Conservation (phyloP, 2,113 vertebrate species). For the Brienomyrus longianalis region DNA sequence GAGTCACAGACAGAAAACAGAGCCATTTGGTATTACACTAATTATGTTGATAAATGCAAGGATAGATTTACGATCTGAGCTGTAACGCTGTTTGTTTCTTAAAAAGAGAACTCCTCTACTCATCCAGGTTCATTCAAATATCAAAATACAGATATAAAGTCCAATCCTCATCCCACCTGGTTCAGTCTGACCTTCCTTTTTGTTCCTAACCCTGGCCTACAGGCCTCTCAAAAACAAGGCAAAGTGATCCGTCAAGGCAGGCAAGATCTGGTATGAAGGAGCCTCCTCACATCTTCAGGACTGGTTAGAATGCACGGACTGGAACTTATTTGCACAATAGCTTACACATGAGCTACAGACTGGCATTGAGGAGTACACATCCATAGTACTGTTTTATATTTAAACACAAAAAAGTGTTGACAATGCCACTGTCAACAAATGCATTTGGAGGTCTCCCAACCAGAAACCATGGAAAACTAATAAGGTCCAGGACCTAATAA, state of each 20-base stretch:
- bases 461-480: background rate
- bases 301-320: background rate
- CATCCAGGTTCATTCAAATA: background rate
- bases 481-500: background rate
- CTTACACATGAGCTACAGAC: background rate
- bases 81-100: background rate
- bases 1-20: background rate
- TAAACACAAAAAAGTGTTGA: background rate
- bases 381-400: background rate
- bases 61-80: background rate
- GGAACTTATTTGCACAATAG: background rate
- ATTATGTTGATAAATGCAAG: background rate
- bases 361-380: background rate
- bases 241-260: background rate
- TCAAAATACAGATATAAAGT: background rate
- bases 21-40: background rate
- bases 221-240: background rate
- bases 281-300: background rate
- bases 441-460: background rate
- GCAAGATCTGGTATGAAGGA: background rate
- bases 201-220: background rate
- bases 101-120: background rate
- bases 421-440: background rate
- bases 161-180: background rate
- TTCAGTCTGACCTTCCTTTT: background rate